A percentile compares a stretch with the other conserved stretches of the same genome.
Evolutionary conservation across 2,888 invertebrate genomes (phyloP).

Genomic region (Unio pictorum): DNA sequence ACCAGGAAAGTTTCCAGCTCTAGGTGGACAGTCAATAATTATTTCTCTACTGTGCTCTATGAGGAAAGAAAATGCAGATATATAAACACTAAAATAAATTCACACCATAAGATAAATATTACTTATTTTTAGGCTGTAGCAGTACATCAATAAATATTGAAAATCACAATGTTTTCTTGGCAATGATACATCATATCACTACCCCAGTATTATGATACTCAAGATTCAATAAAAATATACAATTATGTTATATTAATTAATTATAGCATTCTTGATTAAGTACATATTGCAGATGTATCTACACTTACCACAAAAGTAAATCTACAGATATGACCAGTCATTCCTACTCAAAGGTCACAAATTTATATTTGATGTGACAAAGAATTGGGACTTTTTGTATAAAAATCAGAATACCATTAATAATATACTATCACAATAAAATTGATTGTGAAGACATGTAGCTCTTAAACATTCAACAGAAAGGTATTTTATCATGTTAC

Average conservation of each 20-base stretch:
- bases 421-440: too few relatives aligned
- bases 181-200: background rate
- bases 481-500: too few relatives aligned
- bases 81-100: background rate
- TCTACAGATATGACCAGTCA: background rate
- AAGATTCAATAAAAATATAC: too few relatives aligned
- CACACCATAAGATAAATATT: too few relatives aligned
- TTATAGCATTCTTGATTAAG: too few relatives aligned
- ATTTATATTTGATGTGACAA: background rate
- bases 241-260: too few relatives aligned
- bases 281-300: too few relatives aligned
- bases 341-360: background rate
- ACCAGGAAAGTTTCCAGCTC: slow-evolving; percentile 17
- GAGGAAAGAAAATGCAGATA: slow-evolving; percentile 6
- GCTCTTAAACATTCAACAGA: too few relatives aligned
- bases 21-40: slow-evolving; percentile 60
- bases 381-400: too few relatives aligned
- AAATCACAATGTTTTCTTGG: background rate
- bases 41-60: slow-evolving; percentile 57
- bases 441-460: too few relatives aligned
- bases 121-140: too few relatives aligned
- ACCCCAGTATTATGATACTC: background rate
- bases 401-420: too few relatives aligned
- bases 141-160: background rate
- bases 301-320: background rate